These are phyloP conservation scores for Albula glossodonta DNA, from an alignment of 2,113 vertebrate genomes.

Conservation along the genomic window DNA sequence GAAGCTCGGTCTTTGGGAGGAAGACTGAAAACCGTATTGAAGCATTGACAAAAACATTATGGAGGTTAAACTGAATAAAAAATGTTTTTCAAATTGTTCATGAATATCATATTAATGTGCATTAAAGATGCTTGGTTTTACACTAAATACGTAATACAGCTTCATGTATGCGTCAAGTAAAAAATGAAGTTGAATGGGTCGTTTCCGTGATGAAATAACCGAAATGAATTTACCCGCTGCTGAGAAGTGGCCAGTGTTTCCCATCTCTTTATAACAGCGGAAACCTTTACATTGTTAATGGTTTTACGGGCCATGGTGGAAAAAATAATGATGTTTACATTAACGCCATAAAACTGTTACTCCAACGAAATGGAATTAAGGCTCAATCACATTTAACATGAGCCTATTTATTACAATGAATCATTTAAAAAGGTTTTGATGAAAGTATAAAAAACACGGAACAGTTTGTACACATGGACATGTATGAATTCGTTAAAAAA, in stretches of 20 bases:
- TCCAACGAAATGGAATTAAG: conserved; percentile 15
- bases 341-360: conserved; percentile 37
- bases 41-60: not conserved
- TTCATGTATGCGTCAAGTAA: not conserved
- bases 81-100: too few species aligned
- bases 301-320: conserved; percentile 34
- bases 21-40: too few species aligned
- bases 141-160: too few species aligned
- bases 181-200: too few species aligned
- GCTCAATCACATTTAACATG: not conserved
- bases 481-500: not conserved
- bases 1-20: too few species aligned
- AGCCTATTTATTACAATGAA: not conserved
- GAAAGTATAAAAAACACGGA: not conserved
- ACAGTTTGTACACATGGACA: not conserved
- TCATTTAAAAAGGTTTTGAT: not conserved
- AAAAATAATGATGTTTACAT: conserved; percentile 49
- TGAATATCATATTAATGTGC: too few species aligned
- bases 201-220: not conserved
- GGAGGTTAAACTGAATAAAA: too few species aligned
- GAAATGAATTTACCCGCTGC: conserved; percentile 14
- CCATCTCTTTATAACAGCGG: conserved; percentile 41
- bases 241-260: conserved; percentile 16
- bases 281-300: conserved; percentile 48
- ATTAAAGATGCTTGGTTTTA: not conserved